These are phyloP conservation scores for Heliconius erato DNA, from an alignment of 2,888 invertebrate genomes.

Conservation along the genomic window DNA sequence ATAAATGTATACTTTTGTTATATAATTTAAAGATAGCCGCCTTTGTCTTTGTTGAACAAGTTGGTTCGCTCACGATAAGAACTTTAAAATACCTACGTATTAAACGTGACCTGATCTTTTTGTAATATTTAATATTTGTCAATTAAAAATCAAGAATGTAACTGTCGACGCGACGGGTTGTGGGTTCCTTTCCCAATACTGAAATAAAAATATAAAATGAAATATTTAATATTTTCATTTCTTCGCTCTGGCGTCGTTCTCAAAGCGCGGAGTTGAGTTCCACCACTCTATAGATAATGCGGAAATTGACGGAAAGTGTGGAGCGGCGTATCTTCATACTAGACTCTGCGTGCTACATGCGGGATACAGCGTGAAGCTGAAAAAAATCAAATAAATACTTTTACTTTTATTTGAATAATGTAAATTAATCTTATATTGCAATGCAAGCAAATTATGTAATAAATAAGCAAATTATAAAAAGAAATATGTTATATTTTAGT, in stretches of 20 bases:
- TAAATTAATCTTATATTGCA: background rate
- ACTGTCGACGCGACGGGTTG: too few species aligned
- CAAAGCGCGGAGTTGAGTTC: too few species aligned
- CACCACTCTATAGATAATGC: too few species aligned
- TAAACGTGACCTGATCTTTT: background rate
- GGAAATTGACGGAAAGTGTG: too few species aligned
- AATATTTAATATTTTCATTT: too few species aligned
- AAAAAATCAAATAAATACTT: background rate
- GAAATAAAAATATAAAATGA: too few species aligned
- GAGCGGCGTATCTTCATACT: too few species aligned
- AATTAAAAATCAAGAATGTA: background rate
- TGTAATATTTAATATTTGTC: background rate
- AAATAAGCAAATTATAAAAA: background rate
- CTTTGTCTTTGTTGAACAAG: constrained; percentile 25
- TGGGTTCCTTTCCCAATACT: too few species aligned
- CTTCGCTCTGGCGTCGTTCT: too few species aligned
- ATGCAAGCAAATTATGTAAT: background rate
- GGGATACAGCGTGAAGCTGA: too few species aligned
- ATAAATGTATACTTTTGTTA: background rate
- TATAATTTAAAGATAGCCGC: constrained; percentile 9
- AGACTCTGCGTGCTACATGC: too few species aligned
- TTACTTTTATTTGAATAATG: background rate
- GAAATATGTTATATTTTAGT: background rate
- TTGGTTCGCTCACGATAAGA: background rate
- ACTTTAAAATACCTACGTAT: background rate